Conservation (phyloP, 2,113 vertebrate genomes). For the Hepsetus odoe region DNA sequence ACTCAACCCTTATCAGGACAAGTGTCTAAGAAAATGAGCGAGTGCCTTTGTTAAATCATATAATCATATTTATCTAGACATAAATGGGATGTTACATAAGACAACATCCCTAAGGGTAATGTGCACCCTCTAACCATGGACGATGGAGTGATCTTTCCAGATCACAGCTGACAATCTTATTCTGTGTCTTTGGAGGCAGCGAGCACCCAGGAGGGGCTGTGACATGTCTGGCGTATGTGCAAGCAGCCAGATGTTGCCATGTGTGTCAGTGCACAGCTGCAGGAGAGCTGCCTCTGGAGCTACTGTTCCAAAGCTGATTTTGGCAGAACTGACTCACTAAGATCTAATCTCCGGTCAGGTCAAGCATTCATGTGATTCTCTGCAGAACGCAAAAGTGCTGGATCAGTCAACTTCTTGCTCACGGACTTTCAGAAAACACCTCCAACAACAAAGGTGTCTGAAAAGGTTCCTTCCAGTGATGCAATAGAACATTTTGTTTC, state of each 20-base stretch:
- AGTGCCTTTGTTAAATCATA: no score
- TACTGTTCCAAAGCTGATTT: not conserved
- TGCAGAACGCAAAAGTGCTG: not conserved
- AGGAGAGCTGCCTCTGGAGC: not conserved
- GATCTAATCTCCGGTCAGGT: not conserved
- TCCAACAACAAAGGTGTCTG: no score
- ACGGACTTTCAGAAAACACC: not conserved
- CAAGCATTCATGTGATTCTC: not conserved
- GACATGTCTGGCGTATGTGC: not conserved
- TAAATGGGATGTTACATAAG: no score
- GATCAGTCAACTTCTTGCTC: not conserved
- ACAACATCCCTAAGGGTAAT: no score
- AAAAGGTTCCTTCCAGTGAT: no score
- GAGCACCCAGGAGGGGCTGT: not conserved
- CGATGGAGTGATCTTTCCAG: not conserved
- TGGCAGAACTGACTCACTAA: not conserved
- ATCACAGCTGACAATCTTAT: constrained; percentile 1
- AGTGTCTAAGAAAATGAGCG: no score
- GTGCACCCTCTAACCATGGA: no score
- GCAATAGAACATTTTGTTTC: no score
- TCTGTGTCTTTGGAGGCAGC: not conserved
- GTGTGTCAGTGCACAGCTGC: not conserved
- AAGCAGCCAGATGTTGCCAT: not conserved
- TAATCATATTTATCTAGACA: no score
- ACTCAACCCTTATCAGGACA: no score